Evolutionary conservation across 2,113 vertebrate genomes (phyloP).

Genomic region (Microtus pennsylvanicus): DNA sequence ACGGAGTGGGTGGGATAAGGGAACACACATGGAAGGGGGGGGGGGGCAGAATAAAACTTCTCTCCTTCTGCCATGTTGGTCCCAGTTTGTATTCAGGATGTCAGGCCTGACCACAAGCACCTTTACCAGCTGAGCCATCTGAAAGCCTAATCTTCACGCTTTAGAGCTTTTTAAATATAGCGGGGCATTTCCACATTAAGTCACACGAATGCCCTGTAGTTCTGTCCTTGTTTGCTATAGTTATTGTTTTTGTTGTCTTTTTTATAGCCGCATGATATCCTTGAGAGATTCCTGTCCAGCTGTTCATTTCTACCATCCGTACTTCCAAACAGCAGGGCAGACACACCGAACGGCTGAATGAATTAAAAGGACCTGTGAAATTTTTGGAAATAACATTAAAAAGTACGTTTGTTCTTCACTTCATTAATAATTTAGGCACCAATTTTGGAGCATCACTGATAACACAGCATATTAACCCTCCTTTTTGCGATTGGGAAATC

Average conservation of each 20-base stretch:
- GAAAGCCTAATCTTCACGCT: not conserved
- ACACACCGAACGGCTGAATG: not conserved
- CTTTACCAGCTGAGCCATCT: not conserved
- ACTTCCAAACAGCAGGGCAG: not conserved
- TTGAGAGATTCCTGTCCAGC: not conserved
- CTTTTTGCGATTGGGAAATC: not conserved
- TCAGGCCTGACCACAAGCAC: not conserved
- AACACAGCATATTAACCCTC: not conserved
- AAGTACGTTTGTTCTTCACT: not conserved
- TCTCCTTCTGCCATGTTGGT: not conserved
- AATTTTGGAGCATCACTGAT: conserved; percentile 20
- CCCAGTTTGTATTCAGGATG: not conserved
- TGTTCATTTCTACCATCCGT: not conserved
- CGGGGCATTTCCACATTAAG: not conserved
- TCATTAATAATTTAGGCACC: not conserved
- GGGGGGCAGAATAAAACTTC: not conserved
- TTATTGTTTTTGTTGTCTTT: not conserved
- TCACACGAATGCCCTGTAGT: not conserved
- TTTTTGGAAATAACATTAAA: not conserved
- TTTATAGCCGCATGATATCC: not conserved
- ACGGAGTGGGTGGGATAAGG: not conserved
- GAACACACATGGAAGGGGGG: not conserved
- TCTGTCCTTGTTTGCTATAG: not conserved
- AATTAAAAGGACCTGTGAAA: not conserved
- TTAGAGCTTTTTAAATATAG: conserved; percentile 34